phyloP scores from a whole-genome alignment of 2,113 vertebrate species.

The Hiodon alosoides region DNA sequence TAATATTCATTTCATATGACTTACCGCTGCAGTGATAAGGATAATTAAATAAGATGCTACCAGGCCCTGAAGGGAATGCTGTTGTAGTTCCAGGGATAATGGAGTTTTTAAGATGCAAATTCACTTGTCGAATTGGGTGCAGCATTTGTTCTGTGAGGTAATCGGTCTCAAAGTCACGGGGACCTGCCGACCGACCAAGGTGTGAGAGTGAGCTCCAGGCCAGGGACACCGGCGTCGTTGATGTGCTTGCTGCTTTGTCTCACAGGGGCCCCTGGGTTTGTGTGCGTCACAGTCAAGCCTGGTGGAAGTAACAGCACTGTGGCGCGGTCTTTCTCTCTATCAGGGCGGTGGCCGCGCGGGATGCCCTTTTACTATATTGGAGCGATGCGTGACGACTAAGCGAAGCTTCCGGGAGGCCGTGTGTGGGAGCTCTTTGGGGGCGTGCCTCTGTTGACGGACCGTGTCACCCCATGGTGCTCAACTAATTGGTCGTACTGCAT shows the following conservation, averaged over 20 bases:
- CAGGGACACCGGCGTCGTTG: not conserved
- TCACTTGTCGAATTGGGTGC: not conserved
- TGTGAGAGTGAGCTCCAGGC: not conserved
- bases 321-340: too few species aligned
- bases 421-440: constrained; percentile 41
- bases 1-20: not conserved
- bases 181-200: not conserved
- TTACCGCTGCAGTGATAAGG: not conserved
- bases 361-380: not conserved
- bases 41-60: not conserved
- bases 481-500: constrained; percentile 71
- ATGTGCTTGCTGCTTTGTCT: too few species aligned
- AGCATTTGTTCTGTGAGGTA: not conserved
- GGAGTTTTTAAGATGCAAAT: not conserved
- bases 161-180: not conserved
- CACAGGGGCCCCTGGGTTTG: too few species aligned
- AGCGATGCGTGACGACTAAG: not conserved
- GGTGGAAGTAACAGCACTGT: not conserved
- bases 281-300: too few species aligned
- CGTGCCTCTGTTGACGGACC: constrained; percentile 57
- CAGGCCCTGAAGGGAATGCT: too few species aligned
- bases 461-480: constrained; percentile 65
- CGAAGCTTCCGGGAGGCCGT: not conserved
- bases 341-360: too few species aligned
- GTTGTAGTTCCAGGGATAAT: not conserved